Conservation (phyloP, 2,888 invertebrate species). For the Volucella zonaria region DNA sequence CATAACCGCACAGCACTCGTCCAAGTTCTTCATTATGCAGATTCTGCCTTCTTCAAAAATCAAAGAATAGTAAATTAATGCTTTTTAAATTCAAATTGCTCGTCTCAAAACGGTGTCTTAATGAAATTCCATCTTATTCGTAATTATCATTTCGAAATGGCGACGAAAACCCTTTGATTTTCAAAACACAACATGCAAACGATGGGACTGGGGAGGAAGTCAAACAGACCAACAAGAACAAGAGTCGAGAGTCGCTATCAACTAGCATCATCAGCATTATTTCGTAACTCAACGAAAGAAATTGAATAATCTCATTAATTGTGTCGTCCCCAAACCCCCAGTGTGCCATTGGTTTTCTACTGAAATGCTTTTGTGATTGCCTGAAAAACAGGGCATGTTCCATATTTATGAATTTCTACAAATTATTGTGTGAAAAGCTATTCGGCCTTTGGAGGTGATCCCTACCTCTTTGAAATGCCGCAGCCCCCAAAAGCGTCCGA, state of each 20-base stretch:
- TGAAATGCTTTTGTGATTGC: slow-evolving; percentile 67
- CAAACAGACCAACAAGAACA: slow-evolving; percentile 32
- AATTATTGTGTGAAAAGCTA: slow-evolving; percentile 69
- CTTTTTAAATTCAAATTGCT: slow-evolving; percentile 69
- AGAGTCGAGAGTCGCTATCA: slow-evolving; percentile 11
- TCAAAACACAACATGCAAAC: neutral
- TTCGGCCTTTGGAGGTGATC: slow-evolving; percentile 43
- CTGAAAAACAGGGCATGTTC: slow-evolving; percentile 68
- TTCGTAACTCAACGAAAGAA: slow-evolving; percentile 69
- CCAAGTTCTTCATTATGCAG: slow-evolving; percentile 58
- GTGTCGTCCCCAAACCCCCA: slow-evolving; percentile 29
- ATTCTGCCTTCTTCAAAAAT: slow-evolving; percentile 46
- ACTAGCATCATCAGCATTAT: slow-evolving; percentile 64
- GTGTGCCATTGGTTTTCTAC: neutral
- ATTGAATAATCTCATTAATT: slow-evolving; percentile 74
- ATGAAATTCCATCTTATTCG: slow-evolving; percentile 70
- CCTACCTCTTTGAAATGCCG: slow-evolving; percentile 4
- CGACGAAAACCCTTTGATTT: slow-evolving; percentile 69
- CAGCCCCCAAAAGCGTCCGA: slow-evolving; percentile 35
- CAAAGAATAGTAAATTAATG: slow-evolving; percentile 54
- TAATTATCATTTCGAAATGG: slow-evolving; percentile 65
- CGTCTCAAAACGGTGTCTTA: slow-evolving; percentile 64
- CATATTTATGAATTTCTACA: slow-evolving; percentile 73
- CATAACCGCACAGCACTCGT: neutral
- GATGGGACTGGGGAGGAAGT: slow-evolving; percentile 4